Evolutionary conservation across 1,140 invertebrate genomes (phyloP).

Genomic region (Lepidotrigona ventralis): DNA sequence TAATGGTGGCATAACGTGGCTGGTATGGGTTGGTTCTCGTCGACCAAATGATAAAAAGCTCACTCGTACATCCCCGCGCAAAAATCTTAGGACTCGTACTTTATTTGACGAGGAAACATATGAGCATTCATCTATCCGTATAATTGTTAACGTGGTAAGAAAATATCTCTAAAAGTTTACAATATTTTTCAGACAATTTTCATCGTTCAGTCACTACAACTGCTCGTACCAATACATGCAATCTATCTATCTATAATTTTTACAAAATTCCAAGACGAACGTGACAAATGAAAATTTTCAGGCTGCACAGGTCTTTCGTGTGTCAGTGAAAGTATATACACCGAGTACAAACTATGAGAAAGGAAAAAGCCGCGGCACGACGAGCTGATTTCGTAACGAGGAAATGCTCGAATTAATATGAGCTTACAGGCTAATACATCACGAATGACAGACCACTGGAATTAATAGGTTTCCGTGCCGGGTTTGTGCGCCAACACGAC

Average conservation of each 20-base stretch:
- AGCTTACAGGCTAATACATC: slow-evolving; percentile 3
- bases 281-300: background rate
- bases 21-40: background rate
- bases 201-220: too few relatives aligned
- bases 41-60: slow-evolving; percentile 5
- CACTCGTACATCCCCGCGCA: background rate
- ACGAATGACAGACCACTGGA: background rate
- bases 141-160: too few relatives aligned
- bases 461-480: slow-evolving; percentile 10
- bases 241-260: background rate
- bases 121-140: too few relatives aligned
- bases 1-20: background rate
- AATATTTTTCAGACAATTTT: too few relatives aligned
- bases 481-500: background rate
- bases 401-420: slow-evolving; percentile 16
- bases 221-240: too few relatives aligned
- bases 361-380: background rate
- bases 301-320: background rate
- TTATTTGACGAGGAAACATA: background rate
- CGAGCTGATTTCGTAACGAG: background rate
- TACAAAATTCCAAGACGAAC: background rate
- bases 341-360: background rate
- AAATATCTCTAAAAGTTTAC: too few relatives aligned
- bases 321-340: background rate
- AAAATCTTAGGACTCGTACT: background rate